Conservation (phyloP, 2,113 vertebrate genomes). For the Amphiprion ocellaris region DNA sequence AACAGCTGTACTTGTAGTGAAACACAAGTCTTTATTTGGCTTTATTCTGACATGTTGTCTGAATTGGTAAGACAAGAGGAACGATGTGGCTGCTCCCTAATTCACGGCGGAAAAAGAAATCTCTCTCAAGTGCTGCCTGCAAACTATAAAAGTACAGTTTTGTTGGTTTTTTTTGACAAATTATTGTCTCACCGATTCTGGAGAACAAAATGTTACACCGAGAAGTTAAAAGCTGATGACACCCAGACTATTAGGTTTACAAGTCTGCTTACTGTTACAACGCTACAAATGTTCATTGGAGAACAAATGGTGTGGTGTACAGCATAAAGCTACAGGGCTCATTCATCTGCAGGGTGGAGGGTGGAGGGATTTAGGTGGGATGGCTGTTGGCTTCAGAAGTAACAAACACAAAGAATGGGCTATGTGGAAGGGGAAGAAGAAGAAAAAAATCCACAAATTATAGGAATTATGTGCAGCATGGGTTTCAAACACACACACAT, state of each 20-base stretch:
- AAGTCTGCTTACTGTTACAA: conserved; percentile 8
- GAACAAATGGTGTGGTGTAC: conserved; percentile 54
- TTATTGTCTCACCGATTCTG: not conserved
- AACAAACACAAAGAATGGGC: conserved; percentile 73
- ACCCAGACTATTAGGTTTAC: not conserved
- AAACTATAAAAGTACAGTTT: conserved; percentile 17
- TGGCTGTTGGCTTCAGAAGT: conserved; percentile 69
- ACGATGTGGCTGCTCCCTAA: conserved; percentile 34
- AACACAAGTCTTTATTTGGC: conserved; percentile 64
- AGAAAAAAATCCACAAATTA: conserved; percentile 81
- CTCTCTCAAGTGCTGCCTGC: not conserved
- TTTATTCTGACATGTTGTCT: conserved; percentile 65
- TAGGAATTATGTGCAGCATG: conserved; percentile 79
- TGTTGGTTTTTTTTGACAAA: conserved; percentile 17
- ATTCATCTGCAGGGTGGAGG: conserved; percentile 61
- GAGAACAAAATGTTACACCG: not conserved
- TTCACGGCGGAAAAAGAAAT: conserved; percentile 28
- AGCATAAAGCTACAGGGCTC: conserved; percentile 62
- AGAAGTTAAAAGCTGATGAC: conserved; percentile 16
- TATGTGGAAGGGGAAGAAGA: conserved; percentile 66
- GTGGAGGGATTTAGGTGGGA: conserved; percentile 50
- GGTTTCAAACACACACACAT: conserved; percentile 78
- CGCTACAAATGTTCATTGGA: conserved; percentile 33
- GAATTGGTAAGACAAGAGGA: conserved; percentile 51
- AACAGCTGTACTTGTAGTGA: conserved; percentile 52